Conservation (phyloP, 2,113 vertebrate genomes). For the Lynx canadensis region DNA sequence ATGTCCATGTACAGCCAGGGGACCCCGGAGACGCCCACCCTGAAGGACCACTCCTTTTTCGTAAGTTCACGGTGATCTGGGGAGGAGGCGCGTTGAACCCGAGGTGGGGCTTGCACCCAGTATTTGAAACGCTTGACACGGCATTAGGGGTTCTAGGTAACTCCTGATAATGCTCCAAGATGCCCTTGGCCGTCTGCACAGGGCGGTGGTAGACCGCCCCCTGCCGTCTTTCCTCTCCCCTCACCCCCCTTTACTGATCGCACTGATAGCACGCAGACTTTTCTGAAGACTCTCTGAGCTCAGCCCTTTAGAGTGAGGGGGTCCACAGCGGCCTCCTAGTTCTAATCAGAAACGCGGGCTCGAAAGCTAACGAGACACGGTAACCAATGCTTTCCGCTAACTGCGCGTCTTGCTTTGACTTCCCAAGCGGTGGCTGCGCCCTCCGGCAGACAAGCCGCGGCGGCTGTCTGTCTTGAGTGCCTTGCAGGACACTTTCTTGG, state of each 20-base stretch:
- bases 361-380: neutral
- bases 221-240: neutral
- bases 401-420: conserved; percentile 83
- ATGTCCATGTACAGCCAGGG: conserved; percentile 98
- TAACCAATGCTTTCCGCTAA: conserved; percentile 82
- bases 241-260: rapidly evolving
- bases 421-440: conserved; percentile 93
- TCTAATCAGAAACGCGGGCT: neutral
- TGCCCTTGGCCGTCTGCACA: rapidly evolving
- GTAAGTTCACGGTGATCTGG: conserved; percentile 88
- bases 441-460: conserved; percentile 90
- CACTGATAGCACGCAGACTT: neutral
- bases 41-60: conserved; percentile 96
- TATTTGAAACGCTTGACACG: neutral
- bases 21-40: conserved; percentile 96
- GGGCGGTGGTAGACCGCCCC: neutral
- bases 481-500: conserved; percentile 95
- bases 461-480: conserved; percentile 92
- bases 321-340: neutral
- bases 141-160: neutral
- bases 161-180: rapidly evolving
- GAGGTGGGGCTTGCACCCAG: too few species aligned
- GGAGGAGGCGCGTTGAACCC: conserved; percentile 7
- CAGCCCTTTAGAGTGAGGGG: neutral
- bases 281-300: neutral